phyloP scores from a whole-genome alignment of 2,113 vertebrate species.

The Seriola rivoliana region DNA sequence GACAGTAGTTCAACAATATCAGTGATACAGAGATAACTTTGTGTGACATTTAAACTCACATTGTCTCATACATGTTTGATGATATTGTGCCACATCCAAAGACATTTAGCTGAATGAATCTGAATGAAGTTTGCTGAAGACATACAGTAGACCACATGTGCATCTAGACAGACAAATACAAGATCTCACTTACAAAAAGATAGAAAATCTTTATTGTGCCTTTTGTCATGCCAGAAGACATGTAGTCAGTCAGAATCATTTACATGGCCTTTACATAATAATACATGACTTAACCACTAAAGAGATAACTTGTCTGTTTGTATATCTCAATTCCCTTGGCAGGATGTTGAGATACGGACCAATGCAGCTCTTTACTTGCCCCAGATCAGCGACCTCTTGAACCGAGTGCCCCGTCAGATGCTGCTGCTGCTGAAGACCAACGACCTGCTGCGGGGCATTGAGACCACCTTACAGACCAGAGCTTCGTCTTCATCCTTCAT shows the following conservation, averaged over 20 bases:
- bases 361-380: constrained; percentile 92
- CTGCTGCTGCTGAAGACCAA: constrained; percentile 97
- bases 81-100: too few species aligned
- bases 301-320: background rate
- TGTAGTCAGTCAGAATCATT: background rate
- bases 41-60: too few species aligned
- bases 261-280: background rate
- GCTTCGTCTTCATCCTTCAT: constrained; percentile 95
- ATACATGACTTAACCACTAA: background rate
- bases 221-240: background rate
- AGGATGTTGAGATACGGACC: constrained; percentile 92
- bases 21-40: too few species aligned
- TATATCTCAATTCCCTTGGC: constrained; percentile 4
- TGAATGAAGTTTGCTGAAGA: too few species aligned
- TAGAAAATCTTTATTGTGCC: too few species aligned
- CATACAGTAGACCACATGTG: too few species aligned
- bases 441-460: constrained; percentile 94
- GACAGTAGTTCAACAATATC: too few species aligned
- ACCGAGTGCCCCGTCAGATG: constrained; percentile 93
- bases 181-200: too few species aligned
- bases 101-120: too few species aligned
- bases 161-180: too few species aligned
- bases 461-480: constrained; percentile 89
- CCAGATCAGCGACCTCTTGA: constrained; percentile 95
- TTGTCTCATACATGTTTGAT: too few species aligned